Conservation (phyloP, 2,113 vertebrate species). For the Dasyurus viverrinus region DNA sequence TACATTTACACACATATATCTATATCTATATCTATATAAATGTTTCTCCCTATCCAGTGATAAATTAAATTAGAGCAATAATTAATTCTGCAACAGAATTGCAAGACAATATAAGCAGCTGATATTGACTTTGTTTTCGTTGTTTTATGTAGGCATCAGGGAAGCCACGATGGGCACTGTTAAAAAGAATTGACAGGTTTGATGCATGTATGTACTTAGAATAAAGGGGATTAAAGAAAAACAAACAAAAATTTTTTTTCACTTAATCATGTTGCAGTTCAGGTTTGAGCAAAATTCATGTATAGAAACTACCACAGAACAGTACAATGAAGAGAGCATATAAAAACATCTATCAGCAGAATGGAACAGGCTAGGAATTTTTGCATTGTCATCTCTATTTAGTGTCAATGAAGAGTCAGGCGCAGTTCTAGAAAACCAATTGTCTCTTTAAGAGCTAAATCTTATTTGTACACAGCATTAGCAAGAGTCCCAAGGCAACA, state of each 20-base stretch:
- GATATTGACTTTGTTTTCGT: background rate
- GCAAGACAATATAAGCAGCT: no score
- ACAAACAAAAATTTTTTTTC: background rate
- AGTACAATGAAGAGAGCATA: constrained; percentile 47
- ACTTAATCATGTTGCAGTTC: constrained; percentile 21
- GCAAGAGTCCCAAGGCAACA: constrained; percentile 56
- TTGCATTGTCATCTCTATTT: constrained; percentile 50
- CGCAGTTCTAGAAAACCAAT: constrained; percentile 55
- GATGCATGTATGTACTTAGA: background rate
- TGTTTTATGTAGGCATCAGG: background rate
- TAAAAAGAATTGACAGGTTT: background rate
- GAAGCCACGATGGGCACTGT: background rate
- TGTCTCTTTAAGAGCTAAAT: constrained; percentile 53
- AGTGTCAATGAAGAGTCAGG: constrained; percentile 31
- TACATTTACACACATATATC: no score
- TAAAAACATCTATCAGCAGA: constrained; percentile 33
- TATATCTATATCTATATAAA: no score
- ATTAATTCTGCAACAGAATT: no score
- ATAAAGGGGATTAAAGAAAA: background rate
- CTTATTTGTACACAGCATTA: constrained; percentile 52
- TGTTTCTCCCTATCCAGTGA: no score
- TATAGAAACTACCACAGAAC: constrained; percentile 39
- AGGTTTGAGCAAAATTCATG: constrained; percentile 40
- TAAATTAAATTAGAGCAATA: no score
- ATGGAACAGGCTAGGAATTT: background rate